A percentile compares a stretch with the other conserved stretches of the same genome.
phyloP scores from a whole-genome alignment of 1,140 invertebrate species.

The Eueides isabella region DNA sequence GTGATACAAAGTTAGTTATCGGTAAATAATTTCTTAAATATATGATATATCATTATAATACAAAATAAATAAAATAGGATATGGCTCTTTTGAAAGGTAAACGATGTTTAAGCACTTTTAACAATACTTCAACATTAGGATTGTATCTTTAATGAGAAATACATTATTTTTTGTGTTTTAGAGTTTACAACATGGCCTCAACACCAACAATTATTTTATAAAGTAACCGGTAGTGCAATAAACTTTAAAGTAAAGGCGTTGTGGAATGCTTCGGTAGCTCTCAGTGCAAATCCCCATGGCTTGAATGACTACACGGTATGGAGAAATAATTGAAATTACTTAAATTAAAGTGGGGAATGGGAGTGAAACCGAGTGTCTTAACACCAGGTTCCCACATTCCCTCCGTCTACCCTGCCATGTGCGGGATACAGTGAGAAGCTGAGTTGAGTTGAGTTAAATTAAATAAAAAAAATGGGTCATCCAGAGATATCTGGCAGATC shows the following conservation, averaged over 20 bases:
- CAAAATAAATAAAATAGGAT: neutral
- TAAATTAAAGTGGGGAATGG: neutral
- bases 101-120: neutral
- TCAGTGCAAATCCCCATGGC: conserved; percentile 23
- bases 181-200: conserved; percentile 27
- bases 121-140: neutral
- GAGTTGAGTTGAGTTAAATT: too few relatives aligned
- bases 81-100: conserved; percentile 11
- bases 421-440: too few relatives aligned
- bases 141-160: neutral
- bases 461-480: too few relatives aligned
- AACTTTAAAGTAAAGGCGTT: conserved; percentile 39
- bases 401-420: too few relatives aligned
- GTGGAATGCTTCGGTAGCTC: conserved; percentile 30
- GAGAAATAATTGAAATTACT: neutral
- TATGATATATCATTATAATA: neutral
- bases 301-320: conserved; percentile 41
- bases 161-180: neutral
- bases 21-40: too few relatives aligned
- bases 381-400: too few relatives aligned
- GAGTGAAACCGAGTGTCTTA: too few relatives aligned
- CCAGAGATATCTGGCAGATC: too few relatives aligned
- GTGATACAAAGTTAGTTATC: too few relatives aligned
- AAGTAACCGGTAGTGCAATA: conserved; percentile 41
- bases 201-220: conserved; percentile 41